Conservation (phyloP, 2,888 invertebrate species). For the Mimumesa dahlbomi region DNA sequence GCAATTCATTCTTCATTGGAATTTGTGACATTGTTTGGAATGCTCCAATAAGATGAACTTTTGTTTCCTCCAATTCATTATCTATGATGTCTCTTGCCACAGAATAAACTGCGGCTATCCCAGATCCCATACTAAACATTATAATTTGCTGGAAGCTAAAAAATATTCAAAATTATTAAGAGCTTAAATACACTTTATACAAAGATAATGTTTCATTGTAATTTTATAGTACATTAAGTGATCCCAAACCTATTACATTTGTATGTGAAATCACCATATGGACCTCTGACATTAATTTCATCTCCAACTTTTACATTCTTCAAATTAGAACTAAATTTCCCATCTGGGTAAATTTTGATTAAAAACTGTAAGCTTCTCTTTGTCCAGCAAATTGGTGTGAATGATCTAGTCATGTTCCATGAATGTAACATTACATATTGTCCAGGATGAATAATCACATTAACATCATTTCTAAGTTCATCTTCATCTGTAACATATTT, state of each 20-base stretch:
- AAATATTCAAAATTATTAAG: constrained; percentile 2
- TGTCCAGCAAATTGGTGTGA: constrained; percentile 74
- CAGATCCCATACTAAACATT: constrained; percentile 76
- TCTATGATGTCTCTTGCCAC: constrained; percentile 70
- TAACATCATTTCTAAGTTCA: constrained; percentile 12
- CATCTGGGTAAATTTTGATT: constrained; percentile 71
- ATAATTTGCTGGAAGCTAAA: constrained; percentile 71
- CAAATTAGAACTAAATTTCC: constrained; percentile 67
- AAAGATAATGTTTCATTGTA: neutral
- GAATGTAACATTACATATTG: constrained; percentile 72
- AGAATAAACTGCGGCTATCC: constrained; percentile 74
- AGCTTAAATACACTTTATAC: constrained; percentile 1
- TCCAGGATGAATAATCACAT: constrained; percentile 67
- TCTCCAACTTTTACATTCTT: constrained; percentile 61
- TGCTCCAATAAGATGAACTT: constrained; percentile 68
- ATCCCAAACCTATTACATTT: constrained; percentile 68
- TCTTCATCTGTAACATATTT: too few relatives aligned
- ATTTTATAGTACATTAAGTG: constrained; percentile 2
- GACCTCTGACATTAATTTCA: constrained; percentile 72
- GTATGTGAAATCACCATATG: constrained; percentile 75
- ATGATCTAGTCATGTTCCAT: constrained; percentile 67
- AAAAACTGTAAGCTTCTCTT: constrained; percentile 64
- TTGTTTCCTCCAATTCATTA: constrained; percentile 74
- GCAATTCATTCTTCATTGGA: constrained; percentile 72
- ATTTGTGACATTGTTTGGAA: constrained; percentile 68